These are phyloP conservation scores for Troglohyphantes excavatus DNA, from an alignment of 2,888 invertebrate species.

Conservation along the genomic window DNA sequence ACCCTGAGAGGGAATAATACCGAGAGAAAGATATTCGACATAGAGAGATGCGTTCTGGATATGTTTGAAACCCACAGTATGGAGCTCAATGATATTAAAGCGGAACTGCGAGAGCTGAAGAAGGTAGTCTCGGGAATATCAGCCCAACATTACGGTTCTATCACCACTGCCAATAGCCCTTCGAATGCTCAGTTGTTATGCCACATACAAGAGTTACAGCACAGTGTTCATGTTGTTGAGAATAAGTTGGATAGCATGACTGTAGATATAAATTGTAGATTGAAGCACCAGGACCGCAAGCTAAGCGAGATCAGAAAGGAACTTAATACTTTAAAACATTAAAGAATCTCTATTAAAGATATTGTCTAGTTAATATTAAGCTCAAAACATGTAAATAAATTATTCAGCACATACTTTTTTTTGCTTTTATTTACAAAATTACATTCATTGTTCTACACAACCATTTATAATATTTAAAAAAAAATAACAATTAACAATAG, in stretches of 20 bases:
- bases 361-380: slow-evolving; percentile 71
- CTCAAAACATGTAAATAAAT: slow-evolving; percentile 78
- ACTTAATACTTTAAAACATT: slow-evolving; percentile 70
- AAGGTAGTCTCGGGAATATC: slow-evolving; percentile 70
- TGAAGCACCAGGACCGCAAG: slow-evolving; percentile 74
- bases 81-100: slow-evolving; percentile 72
- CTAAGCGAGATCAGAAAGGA: slow-evolving; percentile 74
- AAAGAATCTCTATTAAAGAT: slow-evolving; percentile 50
- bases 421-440: slow-evolving; percentile 20
- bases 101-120: slow-evolving; percentile 67
- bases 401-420: slow-evolving; percentile 64
- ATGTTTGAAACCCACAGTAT: slow-evolving; percentile 71
- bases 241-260: slow-evolving; percentile 75
- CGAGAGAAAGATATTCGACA: slow-evolving; percentile 72
- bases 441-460: not conserved
- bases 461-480: not conserved
- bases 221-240: slow-evolving; percentile 74
- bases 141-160: slow-evolving; percentile 52
- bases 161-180: slow-evolving; percentile 48
- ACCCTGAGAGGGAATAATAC: slow-evolving; percentile 54
- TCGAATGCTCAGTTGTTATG: slow-evolving; percentile 68
- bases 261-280: slow-evolving; percentile 72
- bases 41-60: slow-evolving; percentile 69
- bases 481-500: not conserved
- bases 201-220: slow-evolving; percentile 75